Evolutionary conservation across 2,797 vertebrate genomes (phyloP).

Genomic region (Parauchenoglanis punctatus): DNA sequence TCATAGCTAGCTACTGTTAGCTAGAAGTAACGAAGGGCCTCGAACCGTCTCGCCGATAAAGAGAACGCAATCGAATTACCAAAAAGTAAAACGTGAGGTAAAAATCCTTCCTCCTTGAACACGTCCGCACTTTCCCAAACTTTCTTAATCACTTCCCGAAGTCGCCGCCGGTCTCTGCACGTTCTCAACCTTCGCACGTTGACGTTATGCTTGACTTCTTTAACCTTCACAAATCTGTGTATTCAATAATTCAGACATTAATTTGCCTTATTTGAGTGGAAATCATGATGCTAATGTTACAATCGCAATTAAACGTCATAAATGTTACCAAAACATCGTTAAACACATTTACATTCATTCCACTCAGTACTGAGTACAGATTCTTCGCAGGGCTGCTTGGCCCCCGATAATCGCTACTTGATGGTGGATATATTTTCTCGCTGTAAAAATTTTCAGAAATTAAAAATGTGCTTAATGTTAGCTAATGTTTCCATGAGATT

Average conservation of each 20-base stretch:
- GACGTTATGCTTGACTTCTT: neutral
- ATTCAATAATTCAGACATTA: neutral
- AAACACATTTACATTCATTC: neutral
- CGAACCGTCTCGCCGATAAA: neutral
- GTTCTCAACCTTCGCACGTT: conserved; percentile 58
- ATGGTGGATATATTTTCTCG: neutral
- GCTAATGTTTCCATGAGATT: neutral
- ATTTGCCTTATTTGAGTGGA: neutral
- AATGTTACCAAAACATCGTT: no score
- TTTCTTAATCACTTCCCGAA: conserved; percentile 70
- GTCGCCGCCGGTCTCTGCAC: conserved; percentile 36
- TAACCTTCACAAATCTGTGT: neutral
- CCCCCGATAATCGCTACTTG: neutral
- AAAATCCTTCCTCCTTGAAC: conserved; percentile 55
- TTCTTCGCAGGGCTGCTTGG: neutral
- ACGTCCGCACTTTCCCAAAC: conserved; percentile 68
- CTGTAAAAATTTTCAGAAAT: neutral
- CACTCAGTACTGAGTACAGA: neutral
- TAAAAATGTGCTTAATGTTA: neutral
- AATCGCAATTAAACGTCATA: neutral
- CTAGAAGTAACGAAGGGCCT: neutral
- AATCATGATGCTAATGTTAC: neutral
- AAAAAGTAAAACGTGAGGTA: neutral
- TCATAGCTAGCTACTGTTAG: neutral
- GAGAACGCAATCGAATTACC: neutral